Evolutionary conservation across 2,888 invertebrate genomes (phyloP), one percentile per base, ranked within the genome.

Genomic region (Raillietiella orientalis): DNA sequence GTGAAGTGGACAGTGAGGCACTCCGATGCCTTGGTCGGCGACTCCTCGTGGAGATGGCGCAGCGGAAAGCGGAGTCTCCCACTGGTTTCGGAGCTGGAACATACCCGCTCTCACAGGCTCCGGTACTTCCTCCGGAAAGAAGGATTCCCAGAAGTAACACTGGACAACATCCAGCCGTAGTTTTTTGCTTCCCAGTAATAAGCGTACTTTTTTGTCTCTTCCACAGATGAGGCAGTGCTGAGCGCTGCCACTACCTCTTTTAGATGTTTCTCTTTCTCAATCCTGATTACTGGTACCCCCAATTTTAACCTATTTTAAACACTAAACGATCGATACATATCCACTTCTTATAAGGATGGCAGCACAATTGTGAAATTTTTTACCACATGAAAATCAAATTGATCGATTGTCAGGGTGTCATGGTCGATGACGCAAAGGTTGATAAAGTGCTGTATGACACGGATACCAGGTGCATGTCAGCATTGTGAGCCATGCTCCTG

Each of bases 401-500:
- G 20, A 28, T 39, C 35, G 42, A 40, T 39, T 38, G 36, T 26
- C 31, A 38, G 5, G 34, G 37, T 20, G 26, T 32, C 21, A 23
- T 32, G 15, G 24, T 39, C 6, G 37, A 38, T 37, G 16, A 32
- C 33, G 15, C 42, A 44, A 29, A 44, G 42, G 41, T 27, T 30
- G 22, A 45, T 44, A 20, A 34, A 36, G 14, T 33, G 8, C 20
- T 14, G 8, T 24, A 6, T 11, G 5, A 16, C 5, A 9, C 20
- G 17, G 29, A 5, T 21, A 24, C 8, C 27, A 28, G 58, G 40
- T 52, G 5, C 45, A 45, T 28, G 44, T 58, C 31, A 39, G 40
- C 21, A 54, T 61, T 33, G 36, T 42, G 28, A 39, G 53, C 17
- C 61, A 61, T 39, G 50, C 52, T 4, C 37, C 40, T 11, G 53